These are phyloP conservation scores for Morpho deidamia DNA, from an alignment of 2,888 invertebrate genomes.

Conservation along the genomic window DNA sequence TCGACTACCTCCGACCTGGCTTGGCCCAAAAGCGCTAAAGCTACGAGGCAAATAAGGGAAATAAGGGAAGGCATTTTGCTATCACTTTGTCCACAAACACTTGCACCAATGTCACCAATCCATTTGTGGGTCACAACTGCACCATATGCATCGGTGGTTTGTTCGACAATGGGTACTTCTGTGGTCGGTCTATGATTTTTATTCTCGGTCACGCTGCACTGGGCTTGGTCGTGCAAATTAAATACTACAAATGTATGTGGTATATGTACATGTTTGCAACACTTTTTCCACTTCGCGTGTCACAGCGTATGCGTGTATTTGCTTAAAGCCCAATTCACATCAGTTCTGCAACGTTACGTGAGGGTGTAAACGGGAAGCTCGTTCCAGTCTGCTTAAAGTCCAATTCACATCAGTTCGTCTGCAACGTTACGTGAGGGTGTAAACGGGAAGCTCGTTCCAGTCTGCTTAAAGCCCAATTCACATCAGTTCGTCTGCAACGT, in stretches of 20 bases:
- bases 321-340: too few species aligned
- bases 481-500: too few species aligned
- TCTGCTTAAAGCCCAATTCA: too few species aligned
- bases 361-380: too few species aligned
- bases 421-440: too few species aligned
- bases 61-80: conserved; percentile 63
- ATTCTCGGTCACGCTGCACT: conserved; percentile 69
- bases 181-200: conserved; percentile 66
- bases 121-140: conserved; percentile 68
- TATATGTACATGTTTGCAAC: conserved; percentile 39
- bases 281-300: conserved; percentile 56
- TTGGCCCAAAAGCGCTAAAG: conserved; percentile 50
- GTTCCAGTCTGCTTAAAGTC: too few species aligned
- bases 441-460: too few species aligned
- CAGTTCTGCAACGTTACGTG: too few species aligned
- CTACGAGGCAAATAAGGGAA: conserved; percentile 53
- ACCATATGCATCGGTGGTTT: conserved; percentile 64
- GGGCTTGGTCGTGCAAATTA: conserved; percentile 40
- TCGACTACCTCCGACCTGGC: conserved; percentile 51
- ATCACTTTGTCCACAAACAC: conserved; percentile 38
- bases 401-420: too few species aligned
- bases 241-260: conserved; percentile 26
- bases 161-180: conserved; percentile 63
- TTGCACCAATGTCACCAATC: conserved; percentile 58
- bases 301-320: conserved; percentile 34